Conservation (phyloP, 2,888 invertebrate genomes). For the Dasysyrphus albostriatus region DNA sequence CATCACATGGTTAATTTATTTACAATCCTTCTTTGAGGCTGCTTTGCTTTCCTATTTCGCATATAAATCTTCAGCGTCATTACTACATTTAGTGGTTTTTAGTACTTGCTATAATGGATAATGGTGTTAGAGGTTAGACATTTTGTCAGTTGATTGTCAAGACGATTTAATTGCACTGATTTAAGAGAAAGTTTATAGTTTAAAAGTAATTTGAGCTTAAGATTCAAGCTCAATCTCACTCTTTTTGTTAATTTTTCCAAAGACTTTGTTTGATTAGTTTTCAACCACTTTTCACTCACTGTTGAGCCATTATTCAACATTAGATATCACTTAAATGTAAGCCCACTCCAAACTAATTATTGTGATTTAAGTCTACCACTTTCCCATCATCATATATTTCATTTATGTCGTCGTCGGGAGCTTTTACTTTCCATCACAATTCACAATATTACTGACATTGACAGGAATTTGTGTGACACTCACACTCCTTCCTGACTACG, state of each 20-base stretch:
- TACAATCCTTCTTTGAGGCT: neutral
- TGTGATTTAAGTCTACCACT: conserved; percentile 45
- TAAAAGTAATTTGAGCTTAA: neutral
- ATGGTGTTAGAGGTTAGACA: neutral
- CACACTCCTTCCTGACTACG: conserved; percentile 1
- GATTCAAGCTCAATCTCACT: neutral
- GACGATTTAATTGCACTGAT: neutral
- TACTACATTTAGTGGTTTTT: neutral
- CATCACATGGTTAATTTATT: no score
- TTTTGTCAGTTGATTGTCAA: neutral
- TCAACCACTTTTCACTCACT: neutral
- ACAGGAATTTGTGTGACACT: conserved; percentile 13
- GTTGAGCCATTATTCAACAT: conserved; percentile 35
- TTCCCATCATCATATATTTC: conserved; percentile 10
- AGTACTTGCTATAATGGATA: neutral
- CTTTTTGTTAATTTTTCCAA: neutral
- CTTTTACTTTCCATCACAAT: conserved; percentile 28
- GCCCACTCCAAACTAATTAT: conserved; percentile 44
- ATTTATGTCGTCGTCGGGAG: conserved; percentile 19
- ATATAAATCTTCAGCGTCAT: neutral
- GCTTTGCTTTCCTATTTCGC: neutral
- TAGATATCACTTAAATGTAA: conserved; percentile 31
- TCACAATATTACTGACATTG: conserved; percentile 24
- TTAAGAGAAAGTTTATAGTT: neutral
- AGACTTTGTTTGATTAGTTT: neutral